Percentiles rank a stretch among this genome's conserved stretches.
phyloP scores from a whole-genome alignment of 2,113 vertebrate species.

The Lethenteron camtschaticum region DNA sequence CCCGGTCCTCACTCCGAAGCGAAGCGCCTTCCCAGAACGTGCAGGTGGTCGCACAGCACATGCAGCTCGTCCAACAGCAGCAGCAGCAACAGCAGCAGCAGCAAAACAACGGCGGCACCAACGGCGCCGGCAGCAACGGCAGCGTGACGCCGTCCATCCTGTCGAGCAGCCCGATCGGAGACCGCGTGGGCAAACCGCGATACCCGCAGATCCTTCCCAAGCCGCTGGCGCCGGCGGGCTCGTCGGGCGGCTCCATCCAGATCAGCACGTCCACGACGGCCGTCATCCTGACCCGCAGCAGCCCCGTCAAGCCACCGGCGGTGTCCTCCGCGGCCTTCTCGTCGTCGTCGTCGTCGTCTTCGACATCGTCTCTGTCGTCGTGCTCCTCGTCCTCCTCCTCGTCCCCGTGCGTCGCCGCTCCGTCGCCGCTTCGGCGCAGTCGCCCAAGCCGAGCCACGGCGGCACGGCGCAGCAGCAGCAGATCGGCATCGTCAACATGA shows the following conservation, averaged over 20 bases:
- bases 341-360: no score
- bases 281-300: neutral
- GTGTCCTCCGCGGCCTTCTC: no score
- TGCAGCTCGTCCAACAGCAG: neutral
- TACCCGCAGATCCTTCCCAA: constrained; percentile 6
- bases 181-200: constrained; percentile 2
- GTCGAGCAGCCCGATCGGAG: neutral
- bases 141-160: neutral
- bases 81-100: constrained; percentile 2
- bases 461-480: no score
- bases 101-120: neutral
- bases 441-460: no score
- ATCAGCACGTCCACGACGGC: neutral
- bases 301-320: neutral
- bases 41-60: neutral
- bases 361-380: no score
- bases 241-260: constrained; percentile 1
- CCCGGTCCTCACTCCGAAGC: neutral
- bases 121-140: neutral
- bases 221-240: neutral
- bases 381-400: no score
- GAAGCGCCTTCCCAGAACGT: neutral
- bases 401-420: no score
- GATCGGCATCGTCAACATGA: no score
- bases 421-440: no score